These are phyloP conservation scores for Ataeniobius toweri DNA, from an alignment of 2,797 vertebrate genomes.

Conservation along the genomic window DNA sequence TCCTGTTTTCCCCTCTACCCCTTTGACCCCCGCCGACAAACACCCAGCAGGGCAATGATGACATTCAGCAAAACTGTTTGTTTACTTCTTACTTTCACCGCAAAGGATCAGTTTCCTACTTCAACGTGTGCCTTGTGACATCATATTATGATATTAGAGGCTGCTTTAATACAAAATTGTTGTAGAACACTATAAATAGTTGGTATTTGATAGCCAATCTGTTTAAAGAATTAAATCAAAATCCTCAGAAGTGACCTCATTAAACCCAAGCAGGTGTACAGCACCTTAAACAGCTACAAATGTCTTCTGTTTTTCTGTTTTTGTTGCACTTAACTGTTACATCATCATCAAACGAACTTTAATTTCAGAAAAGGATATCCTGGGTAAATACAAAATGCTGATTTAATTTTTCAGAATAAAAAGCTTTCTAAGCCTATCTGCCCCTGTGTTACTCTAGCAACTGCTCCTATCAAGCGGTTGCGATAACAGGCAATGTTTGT, in stretches of 20 bases:
- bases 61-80: slow-evolving; percentile 77
- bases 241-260: background rate
- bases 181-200: background rate
- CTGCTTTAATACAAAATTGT: background rate
- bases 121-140: background rate
- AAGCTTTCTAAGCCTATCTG: background rate
- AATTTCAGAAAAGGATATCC: background rate
- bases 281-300: too few relatives aligned
- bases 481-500: background rate
- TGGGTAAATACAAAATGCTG: background rate
- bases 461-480: background rate
- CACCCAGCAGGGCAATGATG: slow-evolving; percentile 68
- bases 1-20: slow-evolving; percentile 67
- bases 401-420: background rate
- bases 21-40: slow-evolving; percentile 70
- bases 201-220: background rate
- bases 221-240: background rate
- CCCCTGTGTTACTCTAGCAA: too few relatives aligned
- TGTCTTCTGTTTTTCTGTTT: background rate
- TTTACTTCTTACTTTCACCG: slow-evolving; percentile 76
- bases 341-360: background rate
- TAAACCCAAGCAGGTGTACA: background rate
- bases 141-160: background rate
- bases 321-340: background rate
- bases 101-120: slow-evolving; percentile 56